These are phyloP conservation scores for Acanthis flammea DNA, from an alignment of 2,797 vertebrate genomes.

Conservation along the genomic window DNA sequence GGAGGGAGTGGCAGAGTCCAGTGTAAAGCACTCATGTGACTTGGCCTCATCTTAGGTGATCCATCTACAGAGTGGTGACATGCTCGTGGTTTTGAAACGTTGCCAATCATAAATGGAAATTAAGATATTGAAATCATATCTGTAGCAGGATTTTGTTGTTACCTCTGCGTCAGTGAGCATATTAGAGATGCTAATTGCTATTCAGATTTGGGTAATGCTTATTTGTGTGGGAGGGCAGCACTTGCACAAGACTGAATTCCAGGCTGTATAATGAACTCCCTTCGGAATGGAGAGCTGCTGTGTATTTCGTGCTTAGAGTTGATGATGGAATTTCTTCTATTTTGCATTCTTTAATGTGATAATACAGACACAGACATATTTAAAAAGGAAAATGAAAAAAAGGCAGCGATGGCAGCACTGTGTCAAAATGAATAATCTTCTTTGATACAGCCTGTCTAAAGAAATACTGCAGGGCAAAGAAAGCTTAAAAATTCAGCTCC, in stretches of 20 bases:
- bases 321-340: background rate
- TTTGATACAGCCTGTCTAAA: background rate
- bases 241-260: conserved; percentile 4
- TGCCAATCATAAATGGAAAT: background rate
- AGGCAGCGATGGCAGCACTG: fast-evolving
- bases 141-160: background rate
- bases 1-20: background rate
- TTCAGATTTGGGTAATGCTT: background rate
- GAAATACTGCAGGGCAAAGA: background rate
- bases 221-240: conserved; percentile 22
- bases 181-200: conserved; percentile 21
- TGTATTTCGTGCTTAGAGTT: background rate
- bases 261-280: conserved; percentile 24
- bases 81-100: fast-evolving
- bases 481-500: background rate
- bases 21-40: background rate
- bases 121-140: background rate
- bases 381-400: background rate
- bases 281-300: background rate
- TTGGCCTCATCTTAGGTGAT: background rate
- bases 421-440: background rate
- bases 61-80: fast-evolving
- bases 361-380: background rate
- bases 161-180: background rate
- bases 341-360: conserved; percentile 26